phyloP scores from a whole-genome alignment of 2,113 vertebrate genomes.

The Leiothrix lutea region DNA sequence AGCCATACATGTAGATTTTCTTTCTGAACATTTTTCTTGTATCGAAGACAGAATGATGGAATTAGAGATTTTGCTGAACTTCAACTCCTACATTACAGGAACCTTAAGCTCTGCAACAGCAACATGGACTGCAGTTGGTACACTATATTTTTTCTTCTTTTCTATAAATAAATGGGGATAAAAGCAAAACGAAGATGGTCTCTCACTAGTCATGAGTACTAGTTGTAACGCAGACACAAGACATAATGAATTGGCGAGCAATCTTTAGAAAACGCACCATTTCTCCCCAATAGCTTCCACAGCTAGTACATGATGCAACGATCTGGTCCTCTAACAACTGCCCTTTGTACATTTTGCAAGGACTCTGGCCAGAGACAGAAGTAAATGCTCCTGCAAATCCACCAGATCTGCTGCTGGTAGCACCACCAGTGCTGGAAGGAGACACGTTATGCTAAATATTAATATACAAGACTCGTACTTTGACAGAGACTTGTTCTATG shows the following conservation, averaged over 20 bases:
- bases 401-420: background rate
- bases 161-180: background rate
- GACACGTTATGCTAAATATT: background rate
- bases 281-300: background rate
- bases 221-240: background rate
- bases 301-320: conserved; percentile 15
- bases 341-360: background rate
- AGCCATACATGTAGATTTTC: background rate
- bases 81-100: background rate
- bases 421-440: background rate
- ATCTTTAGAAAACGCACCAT: background rate
- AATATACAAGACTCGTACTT: background rate
- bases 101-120: background rate
- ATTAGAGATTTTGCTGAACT: background rate
- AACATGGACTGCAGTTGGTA: background rate
- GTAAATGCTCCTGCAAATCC: background rate
- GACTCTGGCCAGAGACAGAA: background rate
- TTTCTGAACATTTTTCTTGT: background rate
- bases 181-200: background rate
- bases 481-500: background rate
- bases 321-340: conserved; percentile 5
- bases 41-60: background rate
- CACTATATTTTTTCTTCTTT: background rate
- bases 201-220: background rate
- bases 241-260: background rate